phyloP scores from a whole-genome alignment of 2,797 vertebrate genomes.

The Halcyon badia region DNA sequence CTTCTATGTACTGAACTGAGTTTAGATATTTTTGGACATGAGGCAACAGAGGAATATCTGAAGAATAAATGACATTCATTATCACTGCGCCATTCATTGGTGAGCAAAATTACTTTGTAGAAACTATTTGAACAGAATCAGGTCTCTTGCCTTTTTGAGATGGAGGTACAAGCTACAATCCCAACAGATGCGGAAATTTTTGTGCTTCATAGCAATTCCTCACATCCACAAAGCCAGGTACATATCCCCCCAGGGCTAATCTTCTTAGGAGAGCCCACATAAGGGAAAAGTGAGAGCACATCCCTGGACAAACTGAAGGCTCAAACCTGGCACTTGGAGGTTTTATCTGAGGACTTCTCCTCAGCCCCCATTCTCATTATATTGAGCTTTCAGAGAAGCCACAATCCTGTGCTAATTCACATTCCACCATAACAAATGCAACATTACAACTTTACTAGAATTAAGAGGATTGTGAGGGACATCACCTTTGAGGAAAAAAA shows the following conservation, averaged over 20 bases:
- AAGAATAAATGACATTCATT: constrained; percentile 46
- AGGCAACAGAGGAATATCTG: constrained; percentile 94
- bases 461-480: not conserved
- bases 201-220: not conserved
- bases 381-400: not conserved
- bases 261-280: rapidly evolving
- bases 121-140: not conserved
- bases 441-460: not conserved
- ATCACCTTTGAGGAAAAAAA: not conserved
- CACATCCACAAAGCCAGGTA: not conserved
- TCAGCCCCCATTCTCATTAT: not conserved
- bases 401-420: not conserved
- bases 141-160: not conserved
- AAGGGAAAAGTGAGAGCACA: rapidly evolving
- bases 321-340: not conserved
- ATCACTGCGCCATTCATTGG: not conserved
- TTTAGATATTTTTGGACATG: constrained; percentile 98
- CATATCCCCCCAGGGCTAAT: not conserved
- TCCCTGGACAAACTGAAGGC: not conserved
- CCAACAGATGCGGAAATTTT: not conserved
- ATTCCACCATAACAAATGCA: not conserved
- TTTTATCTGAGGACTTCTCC: not conserved
- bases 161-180: not conserved
- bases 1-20: constrained; percentile 98
- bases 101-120: not conserved